A percentile compares a stretch with the other conserved stretches of the same genome.
Conservation (phyloP, 2,797 vertebrate species). For the Cottoperca gobio region DNA sequence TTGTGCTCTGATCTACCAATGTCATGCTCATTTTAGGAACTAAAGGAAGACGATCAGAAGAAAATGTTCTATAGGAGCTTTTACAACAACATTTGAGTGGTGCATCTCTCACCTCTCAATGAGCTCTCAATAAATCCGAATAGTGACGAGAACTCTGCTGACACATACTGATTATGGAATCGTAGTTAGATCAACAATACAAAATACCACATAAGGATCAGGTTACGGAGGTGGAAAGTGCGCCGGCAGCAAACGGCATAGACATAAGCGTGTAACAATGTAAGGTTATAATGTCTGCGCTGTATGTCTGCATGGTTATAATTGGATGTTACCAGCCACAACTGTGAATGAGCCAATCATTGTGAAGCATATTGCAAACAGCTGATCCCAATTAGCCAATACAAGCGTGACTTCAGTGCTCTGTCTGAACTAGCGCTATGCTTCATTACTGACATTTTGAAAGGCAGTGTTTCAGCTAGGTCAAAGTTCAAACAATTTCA, state of each 20-base stretch:
- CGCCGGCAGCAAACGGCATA: not conserved
- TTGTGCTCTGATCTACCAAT: constrained; percentile 10
- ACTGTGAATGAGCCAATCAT: constrained; percentile 2
- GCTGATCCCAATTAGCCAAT: not conserved
- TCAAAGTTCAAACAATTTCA: constrained; percentile 10
- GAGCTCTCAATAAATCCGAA: too few relatives aligned
- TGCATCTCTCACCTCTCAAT: not conserved
- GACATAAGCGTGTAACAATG: not conserved
- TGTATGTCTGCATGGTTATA: not conserved
- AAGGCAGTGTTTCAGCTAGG: constrained; percentile 10
- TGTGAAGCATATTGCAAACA: constrained; percentile 5
- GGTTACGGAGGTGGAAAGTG: not conserved
- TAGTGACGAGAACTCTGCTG: not conserved
- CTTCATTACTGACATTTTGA: not conserved
- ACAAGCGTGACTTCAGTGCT: not conserved
- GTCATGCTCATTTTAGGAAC: not conserved
- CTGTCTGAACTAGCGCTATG: not conserved
- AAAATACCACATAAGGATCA: not conserved
- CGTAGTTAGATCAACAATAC: not conserved
- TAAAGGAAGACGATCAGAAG: not conserved
- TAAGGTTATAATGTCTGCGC: not conserved
- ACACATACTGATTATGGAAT: not conserved
- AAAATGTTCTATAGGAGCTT: not conserved
- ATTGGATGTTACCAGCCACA: constrained; percentile 1
- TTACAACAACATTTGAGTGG: not conserved